phyloP scores from a whole-genome alignment of 35 echinoderm and acorn worm genomes.

The Apostichopus parvimensis region DNA sequence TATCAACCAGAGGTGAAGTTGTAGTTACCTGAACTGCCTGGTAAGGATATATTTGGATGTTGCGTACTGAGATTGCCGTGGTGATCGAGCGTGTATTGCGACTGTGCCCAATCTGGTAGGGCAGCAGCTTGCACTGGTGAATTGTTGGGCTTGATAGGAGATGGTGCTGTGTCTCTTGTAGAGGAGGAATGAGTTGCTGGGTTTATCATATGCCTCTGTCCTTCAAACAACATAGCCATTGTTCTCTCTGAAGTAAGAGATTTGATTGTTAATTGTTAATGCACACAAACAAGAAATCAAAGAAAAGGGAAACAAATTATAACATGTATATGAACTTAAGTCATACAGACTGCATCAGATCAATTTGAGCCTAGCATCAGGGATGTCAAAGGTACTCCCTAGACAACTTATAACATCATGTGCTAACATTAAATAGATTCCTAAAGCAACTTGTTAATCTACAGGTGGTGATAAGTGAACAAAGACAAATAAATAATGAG shows the following conservation, averaged over 20 bases:
- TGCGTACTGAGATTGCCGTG: constrained; percentile 41
- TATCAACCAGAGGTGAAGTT: no score
- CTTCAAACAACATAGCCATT: constrained; percentile 4
- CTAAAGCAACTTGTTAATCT: no score
- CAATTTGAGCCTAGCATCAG: background rate
- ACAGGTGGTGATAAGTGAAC: no score
- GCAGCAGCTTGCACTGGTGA: background rate
- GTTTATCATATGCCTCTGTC: constrained; percentile 5
- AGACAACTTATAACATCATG: no score
- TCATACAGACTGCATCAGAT: background rate
- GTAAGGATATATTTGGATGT: background rate
- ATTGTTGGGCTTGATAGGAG: constrained; percentile 17
- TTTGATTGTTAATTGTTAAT: background rate
- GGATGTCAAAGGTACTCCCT: no score
- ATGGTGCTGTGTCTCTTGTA: constrained; percentile 36
- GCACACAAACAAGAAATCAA: background rate
- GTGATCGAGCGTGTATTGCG: constrained; percentile 25
- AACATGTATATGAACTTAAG: background rate
- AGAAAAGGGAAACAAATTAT: no score
- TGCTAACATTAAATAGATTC: no score
- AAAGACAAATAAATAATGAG: no score
- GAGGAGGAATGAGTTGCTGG: background rate
- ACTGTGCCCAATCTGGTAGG: constrained; percentile 24
- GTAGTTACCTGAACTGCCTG: background rate
- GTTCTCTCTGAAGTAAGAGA: constrained; percentile 11